Percentiles rank a stretch among this genome's conserved stretches.
Evolutionary conservation across 2,888 invertebrate species (phyloP).

Genomic region (Andrena praecox): DNA sequence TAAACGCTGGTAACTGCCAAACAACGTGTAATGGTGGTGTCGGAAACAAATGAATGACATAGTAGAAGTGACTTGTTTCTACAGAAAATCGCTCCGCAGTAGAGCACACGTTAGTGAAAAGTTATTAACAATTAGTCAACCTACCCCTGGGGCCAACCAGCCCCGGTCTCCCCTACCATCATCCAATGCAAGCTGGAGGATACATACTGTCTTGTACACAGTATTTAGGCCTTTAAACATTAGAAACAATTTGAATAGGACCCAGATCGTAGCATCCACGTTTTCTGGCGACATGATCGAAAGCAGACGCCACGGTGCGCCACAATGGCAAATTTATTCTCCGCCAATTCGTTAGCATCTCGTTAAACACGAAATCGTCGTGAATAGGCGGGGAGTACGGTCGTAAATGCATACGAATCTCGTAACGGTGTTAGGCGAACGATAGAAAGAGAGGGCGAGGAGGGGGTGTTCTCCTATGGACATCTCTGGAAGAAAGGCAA

Average conservation of each 20-base stretch:
- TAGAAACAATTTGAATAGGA: neutral
- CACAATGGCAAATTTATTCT: conserved; percentile 51
- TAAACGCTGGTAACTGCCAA: too few species aligned
- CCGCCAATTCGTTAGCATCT: conserved; percentile 41
- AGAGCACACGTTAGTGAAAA: too few species aligned
- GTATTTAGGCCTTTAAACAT: neutral
- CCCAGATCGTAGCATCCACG: neutral
- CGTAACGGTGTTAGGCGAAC: conserved; percentile 59
- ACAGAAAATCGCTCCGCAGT: too few species aligned
- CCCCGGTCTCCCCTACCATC: too few species aligned
- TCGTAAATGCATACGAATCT: conserved; percentile 48
- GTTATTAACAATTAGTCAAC: too few species aligned
- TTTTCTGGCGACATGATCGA: neutral
- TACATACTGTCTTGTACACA: too few species aligned
- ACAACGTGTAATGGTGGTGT: too few species aligned
- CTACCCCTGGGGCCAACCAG: too few species aligned
- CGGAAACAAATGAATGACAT: too few species aligned
- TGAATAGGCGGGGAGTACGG: conserved; percentile 32
- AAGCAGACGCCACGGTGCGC: conserved; percentile 1
- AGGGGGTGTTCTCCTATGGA: conserved; percentile 59
- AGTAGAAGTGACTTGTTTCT: too few species aligned
- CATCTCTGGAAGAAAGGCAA: conserved; percentile 69
- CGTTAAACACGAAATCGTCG: conserved; percentile 51
- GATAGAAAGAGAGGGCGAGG: conserved; percentile 36
- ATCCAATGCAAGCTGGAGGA: too few species aligned